Conservation (phyloP, 2,797 vertebrate species). For the Typhlichthys subterraneus region DNA sequence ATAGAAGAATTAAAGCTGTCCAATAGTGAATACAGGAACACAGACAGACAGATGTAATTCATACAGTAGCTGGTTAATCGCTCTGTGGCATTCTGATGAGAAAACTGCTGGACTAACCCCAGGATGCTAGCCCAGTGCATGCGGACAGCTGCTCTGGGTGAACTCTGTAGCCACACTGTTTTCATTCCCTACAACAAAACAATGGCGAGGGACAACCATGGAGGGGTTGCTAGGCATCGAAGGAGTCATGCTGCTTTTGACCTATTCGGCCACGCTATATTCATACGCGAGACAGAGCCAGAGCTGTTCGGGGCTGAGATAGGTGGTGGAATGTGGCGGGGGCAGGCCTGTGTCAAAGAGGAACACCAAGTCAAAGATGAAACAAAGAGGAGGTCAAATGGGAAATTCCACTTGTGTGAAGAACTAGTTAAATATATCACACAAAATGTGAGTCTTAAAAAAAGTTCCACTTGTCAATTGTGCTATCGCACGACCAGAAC, state of each 20-base stretch:
- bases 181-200: constrained; percentile 22
- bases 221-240: constrained; percentile 7
- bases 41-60: not conserved
- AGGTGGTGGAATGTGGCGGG: not conserved
- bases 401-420: constrained; percentile 2
- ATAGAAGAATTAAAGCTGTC: not conserved
- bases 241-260: constrained; percentile 8
- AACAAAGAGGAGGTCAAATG: not conserved
- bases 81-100: constrained; percentile 54
- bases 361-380: constrained; percentile 1
- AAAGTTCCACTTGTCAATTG: not conserved
- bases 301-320: not conserved
- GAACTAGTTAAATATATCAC: not conserved
- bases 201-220: not conserved
- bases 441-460: too few species aligned
- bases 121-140: constrained; percentile 32
- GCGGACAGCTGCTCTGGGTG: constrained; percentile 36
- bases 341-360: not conserved
- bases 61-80: constrained; percentile 71
- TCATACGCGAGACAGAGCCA: not conserved
- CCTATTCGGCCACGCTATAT: not conserved
- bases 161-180: constrained; percentile 25
- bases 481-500: too few species aligned
- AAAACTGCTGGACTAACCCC: constrained; percentile 40
- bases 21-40: not conserved